Percentiles rank a stretch among this genome's conserved stretches.
These are phyloP conservation scores for Hestina assimilis DNA, from an alignment of 1,140 invertebrate genomes.

Conservation along the genomic window DNA sequence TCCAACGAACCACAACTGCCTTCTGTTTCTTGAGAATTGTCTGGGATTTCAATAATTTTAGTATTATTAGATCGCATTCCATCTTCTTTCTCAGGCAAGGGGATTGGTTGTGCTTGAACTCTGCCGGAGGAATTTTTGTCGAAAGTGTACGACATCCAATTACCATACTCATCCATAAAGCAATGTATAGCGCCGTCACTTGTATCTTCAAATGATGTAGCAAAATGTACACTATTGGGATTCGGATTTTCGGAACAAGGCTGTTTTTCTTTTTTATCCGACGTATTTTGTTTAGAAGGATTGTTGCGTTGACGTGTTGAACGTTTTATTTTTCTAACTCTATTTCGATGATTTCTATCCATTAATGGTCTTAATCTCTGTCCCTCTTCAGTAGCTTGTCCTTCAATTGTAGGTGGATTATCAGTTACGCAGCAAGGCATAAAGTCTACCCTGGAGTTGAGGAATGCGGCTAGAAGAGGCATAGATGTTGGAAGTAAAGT, in stretches of 20 bases:
- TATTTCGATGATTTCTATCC: constrained; percentile 74
- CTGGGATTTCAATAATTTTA: constrained; percentile 55
- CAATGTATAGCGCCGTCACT: constrained; percentile 92
- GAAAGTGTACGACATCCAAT: constrained; percentile 91
- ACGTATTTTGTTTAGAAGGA: constrained; percentile 45
- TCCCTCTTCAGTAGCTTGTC: constrained; percentile 49
- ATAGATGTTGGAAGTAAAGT: constrained; percentile 81
- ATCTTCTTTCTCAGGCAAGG: constrained; percentile 67
- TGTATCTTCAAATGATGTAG: constrained; percentile 92
- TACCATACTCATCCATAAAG: constrained; percentile 85
- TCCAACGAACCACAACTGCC: constrained; percentile 72
- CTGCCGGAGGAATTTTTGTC: constrained; percentile 82
- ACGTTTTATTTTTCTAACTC: constrained; percentile 75
- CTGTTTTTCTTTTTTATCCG: constrained; percentile 59
- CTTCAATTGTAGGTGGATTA: constrained; percentile 41
- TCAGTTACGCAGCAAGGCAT: constrained; percentile 66
- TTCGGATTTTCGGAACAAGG: constrained; percentile 57
- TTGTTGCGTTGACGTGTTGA: constrained; percentile 71
- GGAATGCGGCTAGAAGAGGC: constrained; percentile 81
- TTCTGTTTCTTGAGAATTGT: constrained; percentile 69
- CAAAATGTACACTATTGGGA: constrained; percentile 81
- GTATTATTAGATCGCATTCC: constrained; percentile 62
- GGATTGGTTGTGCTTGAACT: constrained; percentile 54
- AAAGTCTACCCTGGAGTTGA: constrained; percentile 80
- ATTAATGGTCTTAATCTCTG: constrained; percentile 69